Evolutionary conservation across 2,888 invertebrate species (phyloP).

Genomic region (Hermaeophaga mercurialis): DNA sequence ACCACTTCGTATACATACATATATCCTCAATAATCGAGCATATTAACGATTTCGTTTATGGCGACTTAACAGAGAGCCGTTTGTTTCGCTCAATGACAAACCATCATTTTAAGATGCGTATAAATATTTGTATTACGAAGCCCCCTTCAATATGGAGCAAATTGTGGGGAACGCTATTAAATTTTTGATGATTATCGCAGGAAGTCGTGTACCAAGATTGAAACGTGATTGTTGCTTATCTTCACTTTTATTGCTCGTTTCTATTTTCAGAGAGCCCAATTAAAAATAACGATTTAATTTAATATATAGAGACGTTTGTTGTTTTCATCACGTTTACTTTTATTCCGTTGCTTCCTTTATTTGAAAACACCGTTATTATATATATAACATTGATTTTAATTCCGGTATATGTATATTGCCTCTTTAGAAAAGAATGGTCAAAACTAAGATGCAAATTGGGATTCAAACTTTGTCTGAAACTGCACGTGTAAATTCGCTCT

Average conservation of each 20-base stretch:
- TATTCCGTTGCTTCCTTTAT: too few species aligned
- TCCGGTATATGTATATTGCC: too few species aligned
- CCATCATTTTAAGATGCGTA: conserved; percentile 7
- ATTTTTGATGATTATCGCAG: conserved; percentile 15
- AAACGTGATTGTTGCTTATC: conserved; percentile 6
- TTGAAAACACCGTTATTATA: too few species aligned
- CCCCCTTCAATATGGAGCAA: background rate
- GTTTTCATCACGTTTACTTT: too few species aligned
- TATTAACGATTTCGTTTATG: conserved; percentile 20
- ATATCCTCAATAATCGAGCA: conserved; percentile 11
- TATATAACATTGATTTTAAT: too few species aligned
- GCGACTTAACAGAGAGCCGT: conserved; percentile 14
- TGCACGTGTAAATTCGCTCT: too few species aligned
- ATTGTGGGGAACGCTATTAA: conserved; percentile 4
- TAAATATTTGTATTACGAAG: conserved; percentile 8
- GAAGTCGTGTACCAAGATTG: too few species aligned
- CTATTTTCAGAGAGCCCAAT: conserved; percentile 5
- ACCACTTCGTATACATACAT: conserved; percentile 20
- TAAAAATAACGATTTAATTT: background rate
- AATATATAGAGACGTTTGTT: too few species aligned
- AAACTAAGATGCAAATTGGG: too few species aligned
- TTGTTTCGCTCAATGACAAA: conserved; percentile 14
- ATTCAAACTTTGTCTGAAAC: too few species aligned
- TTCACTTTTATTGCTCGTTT: background rate
- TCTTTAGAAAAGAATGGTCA: too few species aligned